Evolutionary conservation across 2,888 invertebrate genomes (phyloP).

Genomic region (Trachelus iudaicus): DNA sequence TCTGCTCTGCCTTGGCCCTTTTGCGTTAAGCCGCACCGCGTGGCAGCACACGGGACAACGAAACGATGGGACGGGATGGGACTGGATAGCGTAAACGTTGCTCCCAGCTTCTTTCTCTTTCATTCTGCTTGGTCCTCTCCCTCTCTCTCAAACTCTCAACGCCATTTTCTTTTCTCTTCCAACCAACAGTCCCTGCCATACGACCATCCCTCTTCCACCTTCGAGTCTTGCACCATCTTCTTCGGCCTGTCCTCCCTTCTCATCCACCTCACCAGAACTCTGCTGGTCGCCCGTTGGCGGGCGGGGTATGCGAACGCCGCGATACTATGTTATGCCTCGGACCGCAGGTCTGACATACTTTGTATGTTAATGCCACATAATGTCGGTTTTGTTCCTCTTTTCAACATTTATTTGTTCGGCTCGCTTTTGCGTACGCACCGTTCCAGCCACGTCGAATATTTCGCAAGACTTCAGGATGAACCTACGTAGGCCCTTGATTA

Average conservation of each 20-base stretch:
- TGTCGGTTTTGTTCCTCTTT: conserved; percentile 65
- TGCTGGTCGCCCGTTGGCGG: conserved; percentile 30
- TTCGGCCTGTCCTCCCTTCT: conserved; percentile 20
- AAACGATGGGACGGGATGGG: conserved; percentile 40
- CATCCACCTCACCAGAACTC: conserved; percentile 16
- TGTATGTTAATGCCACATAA: conserved; percentile 66
- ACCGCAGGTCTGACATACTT: conserved; percentile 64
- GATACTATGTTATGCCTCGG: conserved; percentile 63
- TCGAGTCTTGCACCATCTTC: conserved; percentile 33
- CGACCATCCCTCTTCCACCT: conserved; percentile 31
- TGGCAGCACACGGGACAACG: conserved; percentile 48
- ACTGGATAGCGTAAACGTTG: conserved; percentile 53
- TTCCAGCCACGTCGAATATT: conserved; percentile 25
- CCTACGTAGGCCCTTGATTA: neutral
- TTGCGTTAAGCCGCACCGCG: conserved; percentile 62
- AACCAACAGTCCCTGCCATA: conserved; percentile 18
- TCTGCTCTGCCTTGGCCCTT: conserved; percentile 46
- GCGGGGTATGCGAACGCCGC: conserved; percentile 55
- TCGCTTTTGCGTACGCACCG: conserved; percentile 43
- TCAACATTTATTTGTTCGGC: conserved; percentile 62
- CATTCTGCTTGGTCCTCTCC: conserved; percentile 17
- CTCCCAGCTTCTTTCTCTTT: conserved; percentile 24
- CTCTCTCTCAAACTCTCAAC: conserved; percentile 13
- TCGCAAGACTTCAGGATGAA: conserved; percentile 7
- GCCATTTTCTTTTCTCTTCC: conserved; percentile 22